A percentile compares a stretch with the other conserved stretches of the same genome.
These are phyloP conservation scores for Pasiphila rectangulata DNA, from an alignment of 2,888 invertebrate species.

Conservation along the genomic window DNA sequence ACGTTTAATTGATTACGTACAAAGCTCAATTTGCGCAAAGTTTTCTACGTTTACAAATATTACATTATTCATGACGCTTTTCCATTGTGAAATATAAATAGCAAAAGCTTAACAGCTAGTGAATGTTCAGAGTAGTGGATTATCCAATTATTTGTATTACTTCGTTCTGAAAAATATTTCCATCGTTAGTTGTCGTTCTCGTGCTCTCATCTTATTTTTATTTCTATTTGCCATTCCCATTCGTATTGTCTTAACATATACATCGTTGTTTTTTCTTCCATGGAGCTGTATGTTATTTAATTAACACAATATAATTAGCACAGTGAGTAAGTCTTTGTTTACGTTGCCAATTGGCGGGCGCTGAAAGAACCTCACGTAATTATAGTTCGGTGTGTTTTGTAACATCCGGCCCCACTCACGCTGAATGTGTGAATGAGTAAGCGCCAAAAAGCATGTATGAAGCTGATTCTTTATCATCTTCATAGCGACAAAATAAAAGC, in stretches of 20 bases:
- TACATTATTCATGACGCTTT: not conserved
- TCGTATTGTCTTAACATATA: slow-evolving; percentile 11
- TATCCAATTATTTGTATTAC: slow-evolving; percentile 12
- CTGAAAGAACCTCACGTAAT: slow-evolving; percentile 29
- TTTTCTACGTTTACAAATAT: not conserved
- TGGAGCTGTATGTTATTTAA: slow-evolving; percentile 27
- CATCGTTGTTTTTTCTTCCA: slow-evolving; percentile 7
- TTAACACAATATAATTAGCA: slow-evolving; percentile 30
- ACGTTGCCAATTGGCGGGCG: slow-evolving; percentile 35
- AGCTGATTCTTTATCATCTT: slow-evolving; percentile 9
- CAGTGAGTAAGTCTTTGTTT: slow-evolving; percentile 33
- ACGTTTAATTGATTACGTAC: too few species aligned
- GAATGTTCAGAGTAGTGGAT: slow-evolving; percentile 3
- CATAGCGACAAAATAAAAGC: slow-evolving; percentile 3
- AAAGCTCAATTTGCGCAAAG: too few species aligned
- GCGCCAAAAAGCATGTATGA: slow-evolving; percentile 14
- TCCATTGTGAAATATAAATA: slow-evolving; percentile 11
- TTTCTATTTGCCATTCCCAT: not conserved
- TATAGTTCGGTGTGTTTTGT: slow-evolving; percentile 32
- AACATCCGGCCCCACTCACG: slow-evolving; percentile 30
- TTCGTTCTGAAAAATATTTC: slow-evolving; percentile 9
- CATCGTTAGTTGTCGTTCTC: slow-evolving; percentile 3
- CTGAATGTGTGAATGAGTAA: slow-evolving; percentile 13
- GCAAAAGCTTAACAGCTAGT: slow-evolving; percentile 3
- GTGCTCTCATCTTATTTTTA: slow-evolving; percentile 7